Conservation (phyloP, 2,113 vertebrate genomes). For the Petaurus breviceps region DNA sequence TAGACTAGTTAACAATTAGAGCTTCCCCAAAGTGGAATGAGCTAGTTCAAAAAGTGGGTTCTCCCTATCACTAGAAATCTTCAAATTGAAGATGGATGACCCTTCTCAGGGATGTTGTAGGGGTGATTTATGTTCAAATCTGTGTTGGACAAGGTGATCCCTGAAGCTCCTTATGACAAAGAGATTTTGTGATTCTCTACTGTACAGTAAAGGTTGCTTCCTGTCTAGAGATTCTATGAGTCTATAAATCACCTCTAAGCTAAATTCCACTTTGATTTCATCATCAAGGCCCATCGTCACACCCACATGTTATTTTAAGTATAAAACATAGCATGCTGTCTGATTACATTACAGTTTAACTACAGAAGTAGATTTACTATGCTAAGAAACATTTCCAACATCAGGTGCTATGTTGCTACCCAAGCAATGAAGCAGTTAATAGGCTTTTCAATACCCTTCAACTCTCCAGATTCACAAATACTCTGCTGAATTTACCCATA, state of each 20-base stretch:
- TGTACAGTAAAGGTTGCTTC: not conserved
- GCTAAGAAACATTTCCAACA: slow-evolving; percentile 63
- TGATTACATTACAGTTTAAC: slow-evolving; percentile 70
- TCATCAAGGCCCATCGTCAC: slow-evolving; percentile 67
- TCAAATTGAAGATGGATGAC: not conserved
- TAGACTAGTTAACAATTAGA: not conserved
- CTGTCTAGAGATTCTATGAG: slow-evolving; percentile 21
- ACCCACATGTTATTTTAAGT: slow-evolving; percentile 66
- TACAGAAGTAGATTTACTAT: slow-evolving; percentile 71
- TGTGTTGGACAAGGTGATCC: not conserved
- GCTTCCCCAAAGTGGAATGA: not conserved
- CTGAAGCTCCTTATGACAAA: not conserved
- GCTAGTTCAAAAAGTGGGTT: not conserved
- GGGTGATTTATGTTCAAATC: not conserved
- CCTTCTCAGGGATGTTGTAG: not conserved
- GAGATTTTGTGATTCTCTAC: not conserved
- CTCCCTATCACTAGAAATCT: not conserved
- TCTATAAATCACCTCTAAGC: slow-evolving; percentile 70
- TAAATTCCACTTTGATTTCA: slow-evolving; percentile 75
- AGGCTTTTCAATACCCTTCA: slow-evolving; percentile 69
- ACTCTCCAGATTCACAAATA: slow-evolving; percentile 58
- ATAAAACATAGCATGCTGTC: slow-evolving; percentile 60
- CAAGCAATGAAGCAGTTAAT: slow-evolving; percentile 76
- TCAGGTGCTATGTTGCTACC: slow-evolving; percentile 47
- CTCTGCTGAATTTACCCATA: slow-evolving; percentile 74